A percentile compares a stretch with the other conserved stretches of the same genome.
phyloP scores from a whole-genome alignment of 2,797 vertebrate genomes.

The Alca torda region DNA sequence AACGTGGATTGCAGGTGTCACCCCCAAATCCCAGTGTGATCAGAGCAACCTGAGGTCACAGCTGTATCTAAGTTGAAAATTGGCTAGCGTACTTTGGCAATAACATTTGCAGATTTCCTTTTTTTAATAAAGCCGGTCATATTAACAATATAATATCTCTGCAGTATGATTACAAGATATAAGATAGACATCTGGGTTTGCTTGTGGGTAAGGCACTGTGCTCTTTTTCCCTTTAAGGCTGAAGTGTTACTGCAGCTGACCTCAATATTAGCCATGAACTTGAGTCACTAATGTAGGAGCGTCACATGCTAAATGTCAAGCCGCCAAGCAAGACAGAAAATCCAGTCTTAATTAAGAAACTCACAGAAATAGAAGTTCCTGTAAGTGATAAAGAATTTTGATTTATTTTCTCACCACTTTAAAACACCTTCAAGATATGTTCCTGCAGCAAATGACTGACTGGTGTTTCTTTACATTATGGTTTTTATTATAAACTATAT shows the following conservation, averaged over 20 bases:
- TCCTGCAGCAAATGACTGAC: not conserved
- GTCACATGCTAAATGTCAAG: constrained; percentile 45
- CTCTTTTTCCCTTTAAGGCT: constrained; percentile 50
- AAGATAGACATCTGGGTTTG: constrained; percentile 5
- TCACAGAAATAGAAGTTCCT: not conserved
- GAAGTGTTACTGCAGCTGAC: constrained; percentile 48
- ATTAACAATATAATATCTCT: constrained; percentile 33
- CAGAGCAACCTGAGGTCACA: constrained; percentile 48
- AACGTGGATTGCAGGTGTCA: constrained; percentile 23
- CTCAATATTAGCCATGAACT: constrained; percentile 68
- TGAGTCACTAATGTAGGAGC: constrained; percentile 17
- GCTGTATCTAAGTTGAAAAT: constrained; percentile 44
- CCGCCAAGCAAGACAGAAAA: constrained; percentile 16
- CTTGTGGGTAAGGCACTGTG: not conserved
- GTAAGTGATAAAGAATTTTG: not conserved
- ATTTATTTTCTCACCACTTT: constrained; percentile 27
- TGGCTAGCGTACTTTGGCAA: constrained; percentile 19
- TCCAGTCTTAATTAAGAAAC: constrained; percentile 43
- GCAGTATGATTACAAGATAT: not conserved
- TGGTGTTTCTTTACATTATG: not conserved
- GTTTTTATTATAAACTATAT: not conserved
- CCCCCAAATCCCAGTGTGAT: constrained; percentile 41
- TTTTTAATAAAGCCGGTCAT: constrained; percentile 64
- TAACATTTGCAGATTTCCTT: constrained; percentile 58
- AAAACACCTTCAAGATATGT: constrained; percentile 24